Evolutionary conservation across 2,888 invertebrate species (phyloP), one percentile per base, ranked within the genome.

Genomic region (Caenorhabditis uteleia): DNA sequence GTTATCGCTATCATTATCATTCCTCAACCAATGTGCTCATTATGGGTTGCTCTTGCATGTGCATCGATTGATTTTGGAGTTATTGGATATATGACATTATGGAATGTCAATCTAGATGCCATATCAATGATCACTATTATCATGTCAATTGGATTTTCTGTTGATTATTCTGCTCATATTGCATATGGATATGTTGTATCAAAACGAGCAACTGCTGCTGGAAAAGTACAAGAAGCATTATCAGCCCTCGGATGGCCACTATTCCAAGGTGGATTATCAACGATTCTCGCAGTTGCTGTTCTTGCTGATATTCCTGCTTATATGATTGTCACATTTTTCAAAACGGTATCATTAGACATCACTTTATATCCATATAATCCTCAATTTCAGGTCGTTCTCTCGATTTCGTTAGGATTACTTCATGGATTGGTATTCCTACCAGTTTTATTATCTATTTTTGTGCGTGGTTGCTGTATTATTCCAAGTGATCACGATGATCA

Each of bases 71-170:
- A 94, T 85, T 86, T 90, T 12, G 94, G 95, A 2, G 94, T 95
- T 0, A 90, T 93, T 2, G 95, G 95, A 8, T 95, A 93, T 86
- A 95, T 95, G 95, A 91, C 94, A 0, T 86, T 94, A 25, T 95
- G 95, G 95, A 90, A 90, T 75, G 93, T 95, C 7, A 93, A 92
- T 82, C 87, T 95, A 54, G 82, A 82, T 53, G 82, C 82, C 0
- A 94, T 95, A 78, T 93, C 93, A 1, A 82, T 82, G 82, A 82
- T 82, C 46, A 82, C 82, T 16, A 87, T 95, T 53, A 94, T 95
- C 74, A 94, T 95, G 93, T 94, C 94, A 84, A 93, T 95, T 65
- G 95, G 94, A 49, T 95, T 94, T 86, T 92, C 92, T 7, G 93
- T 95, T 0, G 94, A 95, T 83, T 95, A 93, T 84, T 92, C 93